Conservation (phyloP, 1,140 invertebrate genomes). For the Battus philenor region DNA sequence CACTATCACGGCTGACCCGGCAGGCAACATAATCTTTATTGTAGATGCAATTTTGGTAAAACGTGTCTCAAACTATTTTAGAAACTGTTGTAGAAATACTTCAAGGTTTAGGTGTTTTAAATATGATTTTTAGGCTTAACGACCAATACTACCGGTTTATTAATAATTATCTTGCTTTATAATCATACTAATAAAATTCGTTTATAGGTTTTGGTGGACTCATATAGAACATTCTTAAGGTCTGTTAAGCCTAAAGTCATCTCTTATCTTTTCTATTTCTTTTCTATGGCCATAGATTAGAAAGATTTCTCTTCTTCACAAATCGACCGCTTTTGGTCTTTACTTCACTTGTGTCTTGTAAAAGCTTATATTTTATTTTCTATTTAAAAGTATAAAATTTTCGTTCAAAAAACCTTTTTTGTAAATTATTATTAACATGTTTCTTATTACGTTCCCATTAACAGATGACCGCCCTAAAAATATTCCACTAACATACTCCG, state of each 20-base stretch:
- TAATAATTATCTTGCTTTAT: conserved; percentile 2
- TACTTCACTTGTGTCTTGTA: neutral
- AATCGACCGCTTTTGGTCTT: too few species aligned
- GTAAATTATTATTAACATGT: conserved; percentile 33
- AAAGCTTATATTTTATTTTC: neutral
- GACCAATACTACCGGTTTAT: conserved; percentile 3
- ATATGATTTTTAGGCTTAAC: conserved; percentile 22
- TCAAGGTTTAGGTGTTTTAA: conserved; percentile 21
- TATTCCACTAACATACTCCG: conserved; percentile 62
- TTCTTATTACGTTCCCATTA: conserved; percentile 64
- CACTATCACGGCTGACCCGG: conserved; percentile 66
- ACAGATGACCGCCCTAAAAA: conserved; percentile 69
- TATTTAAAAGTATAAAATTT: neutral
- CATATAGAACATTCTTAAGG: conserved; percentile 8
- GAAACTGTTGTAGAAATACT: conserved; percentile 24
- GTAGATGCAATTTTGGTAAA: conserved; percentile 25
- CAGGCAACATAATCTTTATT: conserved; percentile 35
- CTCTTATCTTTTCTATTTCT: conserved; percentile 11
- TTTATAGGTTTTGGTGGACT: too few species aligned
- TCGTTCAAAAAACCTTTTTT: conserved; percentile 11
- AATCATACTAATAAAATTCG: too few species aligned
- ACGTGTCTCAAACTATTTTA: conserved; percentile 12
- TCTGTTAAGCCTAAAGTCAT: conserved; percentile 19
- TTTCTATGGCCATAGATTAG: conserved; percentile 12
- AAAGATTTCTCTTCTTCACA: neutral